A percentile compares a stretch with the other conserved stretches of the same genome.
Evolutionary conservation across 2,888 invertebrate genomes (phyloP).

Genomic region (Callyntrura guangdongensis): DNA sequence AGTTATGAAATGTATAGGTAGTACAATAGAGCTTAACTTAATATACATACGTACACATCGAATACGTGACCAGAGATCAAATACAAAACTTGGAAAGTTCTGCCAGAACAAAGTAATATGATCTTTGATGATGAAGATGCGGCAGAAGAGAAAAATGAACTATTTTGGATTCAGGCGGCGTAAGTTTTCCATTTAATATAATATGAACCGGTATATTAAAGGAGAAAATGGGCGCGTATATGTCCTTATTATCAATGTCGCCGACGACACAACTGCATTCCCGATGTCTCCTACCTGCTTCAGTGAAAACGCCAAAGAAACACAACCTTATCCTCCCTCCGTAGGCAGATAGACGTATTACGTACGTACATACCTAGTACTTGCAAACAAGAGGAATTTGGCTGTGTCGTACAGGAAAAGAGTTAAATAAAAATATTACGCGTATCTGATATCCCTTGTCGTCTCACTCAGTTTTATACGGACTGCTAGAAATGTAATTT

Average conservation of each 20-base stretch:
- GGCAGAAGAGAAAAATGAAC: slow-evolving; percentile 55
- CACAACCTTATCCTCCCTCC: too few species aligned
- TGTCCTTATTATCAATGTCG: background rate
- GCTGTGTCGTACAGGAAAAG: too few species aligned
- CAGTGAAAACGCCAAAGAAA: background rate
- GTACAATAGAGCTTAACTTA: background rate
- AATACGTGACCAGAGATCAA: slow-evolving; percentile 64
- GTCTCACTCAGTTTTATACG: too few species aligned
- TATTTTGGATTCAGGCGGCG: slow-evolving; percentile 69
- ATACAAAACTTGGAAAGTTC: slow-evolving; percentile 27
- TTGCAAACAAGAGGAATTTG: too few species aligned
- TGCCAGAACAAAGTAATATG: slow-evolving; percentile 7
- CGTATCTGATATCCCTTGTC: too few species aligned
- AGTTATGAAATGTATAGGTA: slow-evolving; percentile 6
- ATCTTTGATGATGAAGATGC: slow-evolving; percentile 54
- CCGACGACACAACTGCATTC: background rate
- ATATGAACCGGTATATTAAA: slow-evolving; percentile 22
- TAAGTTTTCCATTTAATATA: slow-evolving; percentile 44
- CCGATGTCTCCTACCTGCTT: background rate
- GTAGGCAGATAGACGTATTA: too few species aligned
- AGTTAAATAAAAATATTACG: too few species aligned
- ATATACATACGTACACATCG: slow-evolving; percentile 18
- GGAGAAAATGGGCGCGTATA: slow-evolving; percentile 36
- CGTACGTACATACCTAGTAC: too few species aligned
- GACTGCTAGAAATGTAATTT: too few species aligned